phyloP scores from a whole-genome alignment of 2,797 vertebrate species.

The Octomys mimax region DNA sequence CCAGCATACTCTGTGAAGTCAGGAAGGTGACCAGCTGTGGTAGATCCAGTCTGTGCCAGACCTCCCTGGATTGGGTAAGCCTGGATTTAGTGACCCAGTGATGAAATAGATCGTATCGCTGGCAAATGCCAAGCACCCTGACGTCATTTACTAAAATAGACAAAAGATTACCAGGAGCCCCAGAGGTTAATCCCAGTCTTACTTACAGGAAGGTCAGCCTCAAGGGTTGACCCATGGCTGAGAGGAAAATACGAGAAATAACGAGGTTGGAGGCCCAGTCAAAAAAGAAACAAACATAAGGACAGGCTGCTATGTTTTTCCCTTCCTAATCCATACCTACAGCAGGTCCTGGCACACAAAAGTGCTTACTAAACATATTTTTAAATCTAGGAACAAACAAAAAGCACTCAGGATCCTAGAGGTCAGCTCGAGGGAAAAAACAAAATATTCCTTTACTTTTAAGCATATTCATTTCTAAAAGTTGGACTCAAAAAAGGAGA shows the following conservation, averaged over 20 bases:
- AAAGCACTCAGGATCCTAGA: not conserved
- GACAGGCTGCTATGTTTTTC: not conserved
- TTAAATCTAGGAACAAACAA: not conserved
- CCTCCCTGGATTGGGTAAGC: not conserved
- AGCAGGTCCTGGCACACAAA: not conserved
- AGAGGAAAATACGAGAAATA: not conserved
- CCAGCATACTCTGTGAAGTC: not conserved
- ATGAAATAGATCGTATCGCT: not conserved
- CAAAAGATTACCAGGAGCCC: not conserved
- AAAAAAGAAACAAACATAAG: not conserved
- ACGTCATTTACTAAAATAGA: slow-evolving; percentile 14
- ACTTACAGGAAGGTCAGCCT: not conserved
- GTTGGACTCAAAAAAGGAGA: not conserved
- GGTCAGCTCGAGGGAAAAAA: not conserved
- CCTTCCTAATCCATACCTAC: not conserved
- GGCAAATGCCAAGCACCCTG: not conserved
- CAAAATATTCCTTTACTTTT: not conserved
- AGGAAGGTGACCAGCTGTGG: rapidly evolving
- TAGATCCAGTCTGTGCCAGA: not conserved
- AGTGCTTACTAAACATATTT: not conserved
- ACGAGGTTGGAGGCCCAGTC: not conserved
- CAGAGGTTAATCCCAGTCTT: slow-evolving; percentile 35
- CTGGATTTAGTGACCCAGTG: not conserved
- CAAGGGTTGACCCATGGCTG: not conserved
- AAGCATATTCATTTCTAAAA: not conserved